Evolutionary conservation across 2,888 invertebrate species (phyloP).

Genomic region (Mythimna lalbum): DNA sequence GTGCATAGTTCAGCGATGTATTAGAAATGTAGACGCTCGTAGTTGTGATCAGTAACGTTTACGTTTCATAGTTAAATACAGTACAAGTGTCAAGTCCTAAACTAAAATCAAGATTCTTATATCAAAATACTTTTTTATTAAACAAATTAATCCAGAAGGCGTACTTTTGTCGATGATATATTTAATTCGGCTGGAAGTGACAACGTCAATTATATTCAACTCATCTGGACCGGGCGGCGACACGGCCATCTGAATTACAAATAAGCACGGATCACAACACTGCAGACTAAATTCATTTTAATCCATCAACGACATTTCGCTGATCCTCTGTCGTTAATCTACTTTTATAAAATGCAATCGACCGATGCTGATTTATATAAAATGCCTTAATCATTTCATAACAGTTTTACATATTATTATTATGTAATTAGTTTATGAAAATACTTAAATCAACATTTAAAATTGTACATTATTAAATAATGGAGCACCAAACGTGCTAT

Average conservation of each 20-base stretch:
- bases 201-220: constrained; percentile 69
- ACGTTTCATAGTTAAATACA: neutral
- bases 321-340: constrained; percentile 30
- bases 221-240: constrained; percentile 62
- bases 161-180: constrained; percentile 69
- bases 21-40: constrained; percentile 8
- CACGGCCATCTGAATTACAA: constrained; percentile 73
- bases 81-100: no score
- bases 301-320: constrained; percentile 54
- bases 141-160: constrained; percentile 59
- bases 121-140: neutral
- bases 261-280: constrained; percentile 69
- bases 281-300: constrained; percentile 60
- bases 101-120: neutral
- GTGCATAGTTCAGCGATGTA: constrained; percentile 1
- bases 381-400: neutral
- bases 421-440: neutral
- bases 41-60: constrained; percentile 14
- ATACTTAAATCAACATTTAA: constrained; percentile 1
- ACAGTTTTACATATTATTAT: neutral
- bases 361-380: constrained; percentile 3
- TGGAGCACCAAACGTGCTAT: constrained; percentile 3
- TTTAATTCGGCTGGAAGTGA: constrained; percentile 64
- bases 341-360: constrained; percentile 14
- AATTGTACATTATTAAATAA: constrained; percentile 22